Conservation (phyloP, 1,140 invertebrate genomes). For the Cyclina sinensis region DNA sequence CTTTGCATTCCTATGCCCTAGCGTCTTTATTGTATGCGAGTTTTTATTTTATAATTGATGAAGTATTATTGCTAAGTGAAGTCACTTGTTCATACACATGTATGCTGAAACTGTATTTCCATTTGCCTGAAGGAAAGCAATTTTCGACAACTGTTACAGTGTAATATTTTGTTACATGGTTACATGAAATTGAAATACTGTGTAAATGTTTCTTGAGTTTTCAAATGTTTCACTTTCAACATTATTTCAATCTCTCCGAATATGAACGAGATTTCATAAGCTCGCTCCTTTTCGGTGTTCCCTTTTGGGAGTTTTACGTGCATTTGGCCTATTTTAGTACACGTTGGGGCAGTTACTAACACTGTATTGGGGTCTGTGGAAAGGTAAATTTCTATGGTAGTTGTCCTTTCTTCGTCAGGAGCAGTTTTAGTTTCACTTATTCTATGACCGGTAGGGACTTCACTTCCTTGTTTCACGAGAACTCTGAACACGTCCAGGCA, state of each 20-base stretch:
- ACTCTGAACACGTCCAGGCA: constrained; percentile 9
- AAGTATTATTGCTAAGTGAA: no score
- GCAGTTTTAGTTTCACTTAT: neutral
- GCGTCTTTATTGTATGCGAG: no score
- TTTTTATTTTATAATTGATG: no score
- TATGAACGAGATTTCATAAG: constrained; percentile 8
- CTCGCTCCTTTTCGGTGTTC: neutral
- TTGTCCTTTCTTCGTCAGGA: neutral
- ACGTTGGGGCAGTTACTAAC: neutral
- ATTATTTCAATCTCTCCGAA: constrained; percentile 47
- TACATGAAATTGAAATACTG: constrained; percentile 44
- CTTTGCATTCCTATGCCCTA: no score
- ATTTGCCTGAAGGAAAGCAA: neutral
- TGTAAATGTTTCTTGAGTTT: neutral
- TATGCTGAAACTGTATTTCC: no score
- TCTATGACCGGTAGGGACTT: constrained; percentile 9
- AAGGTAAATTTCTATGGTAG: neutral
- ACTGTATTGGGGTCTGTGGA: neutral
- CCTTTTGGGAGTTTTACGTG: constrained; percentile 25
- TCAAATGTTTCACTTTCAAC: constrained; percentile 36
- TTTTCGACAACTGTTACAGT: neutral
- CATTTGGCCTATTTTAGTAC: neutral
- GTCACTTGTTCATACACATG: no score
- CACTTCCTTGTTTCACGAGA: neutral
- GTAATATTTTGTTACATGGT: neutral